Evolutionary conservation across 2,888 invertebrate genomes (phyloP).

Genomic region (Fragum sueziense): DNA sequence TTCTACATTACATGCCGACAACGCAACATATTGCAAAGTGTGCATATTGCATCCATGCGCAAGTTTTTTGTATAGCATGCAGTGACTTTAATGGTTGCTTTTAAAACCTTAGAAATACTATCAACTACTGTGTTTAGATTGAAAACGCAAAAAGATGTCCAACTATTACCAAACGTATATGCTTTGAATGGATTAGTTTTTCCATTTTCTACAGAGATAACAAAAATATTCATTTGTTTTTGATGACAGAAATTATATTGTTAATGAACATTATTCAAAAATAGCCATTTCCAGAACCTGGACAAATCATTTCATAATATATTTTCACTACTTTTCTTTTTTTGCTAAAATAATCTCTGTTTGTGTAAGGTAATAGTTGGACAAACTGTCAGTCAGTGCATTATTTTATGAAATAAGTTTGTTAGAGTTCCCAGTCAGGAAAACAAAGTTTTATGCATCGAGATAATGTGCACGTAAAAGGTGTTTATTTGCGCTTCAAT

Average conservation of each 20-base stretch:
- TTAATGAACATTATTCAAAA: no score
- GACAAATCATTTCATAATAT: no score
- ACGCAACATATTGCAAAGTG: slow-evolving; percentile 59
- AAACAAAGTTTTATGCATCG: no score
- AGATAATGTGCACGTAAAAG: no score
- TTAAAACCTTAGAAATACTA: not conserved
- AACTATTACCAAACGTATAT: not conserved
- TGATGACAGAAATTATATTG: no score
- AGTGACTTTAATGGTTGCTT: slow-evolving; percentile 32
- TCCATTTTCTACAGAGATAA: no score
- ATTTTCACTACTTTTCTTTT: no score
- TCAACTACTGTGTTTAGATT: slow-evolving; percentile 19
- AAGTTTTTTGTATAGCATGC: slow-evolving; percentile 50
- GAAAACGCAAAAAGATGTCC: not conserved
- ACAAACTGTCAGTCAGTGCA: not conserved
- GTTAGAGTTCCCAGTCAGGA: not conserved
- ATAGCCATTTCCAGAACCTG: no score
- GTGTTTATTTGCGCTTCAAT: no score
- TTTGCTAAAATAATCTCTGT: no score
- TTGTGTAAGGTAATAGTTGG: not conserved
- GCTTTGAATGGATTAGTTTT: no score
- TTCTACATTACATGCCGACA: slow-evolving; percentile 56
- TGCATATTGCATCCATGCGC: slow-evolving; percentile 64
- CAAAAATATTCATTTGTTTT: no score
- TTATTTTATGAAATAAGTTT: not conserved